Base-by-base conservation (phyloP, 2,113 vertebrate genomes). In the Ciconia maguari region DNA sequence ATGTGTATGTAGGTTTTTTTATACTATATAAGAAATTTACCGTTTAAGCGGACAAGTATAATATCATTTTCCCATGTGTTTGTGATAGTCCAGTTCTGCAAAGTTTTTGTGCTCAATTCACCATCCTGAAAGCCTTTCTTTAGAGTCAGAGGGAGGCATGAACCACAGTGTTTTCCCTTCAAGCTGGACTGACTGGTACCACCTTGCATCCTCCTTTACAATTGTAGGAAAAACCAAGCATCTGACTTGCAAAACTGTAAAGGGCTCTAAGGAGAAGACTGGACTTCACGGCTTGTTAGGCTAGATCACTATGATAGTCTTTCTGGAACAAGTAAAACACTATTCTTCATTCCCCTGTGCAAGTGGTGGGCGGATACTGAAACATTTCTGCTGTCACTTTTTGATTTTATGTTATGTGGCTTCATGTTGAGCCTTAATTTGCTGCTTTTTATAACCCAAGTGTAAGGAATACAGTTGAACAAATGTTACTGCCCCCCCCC, bases 401-500 rank as follows among this genome's bases (percentile, higher is more conserved):
- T 82, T 84, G 44, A 78, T 96, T 94, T 93, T 75, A 54, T 87
- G 32, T 68, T 89, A 62, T 77, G 42, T 55, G 51, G 75, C 71
- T 95, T 96, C 51, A 60, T 34, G 49, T 80, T 82, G 51, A 90
- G 85, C 64, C 79, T 91, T 86, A 72, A 84, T 81, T 84, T 92
- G 65, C 41, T 78, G 52, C 62, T 83, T 94, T 95, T 96, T 94
- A 91, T 94, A 96, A 80, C 64, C 87, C 41, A 88, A 83, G 85
- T 89, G 62, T 82, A 91, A 97, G 36, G 44, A 94, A 61, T 72
- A 82, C 76, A 96, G 76, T 27, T 44, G 74, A 94, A 89, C 55
- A 94, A 94, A 93, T 89, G 81, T 61, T 92, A 78, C 54, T 60
- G 20, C 9, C 52, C 16, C 5, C 7, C 41, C 7, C 10, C 1